phyloP scores from a whole-genome alignment of 2,113 vertebrate genomes.

The Silurus glanis region DNA sequence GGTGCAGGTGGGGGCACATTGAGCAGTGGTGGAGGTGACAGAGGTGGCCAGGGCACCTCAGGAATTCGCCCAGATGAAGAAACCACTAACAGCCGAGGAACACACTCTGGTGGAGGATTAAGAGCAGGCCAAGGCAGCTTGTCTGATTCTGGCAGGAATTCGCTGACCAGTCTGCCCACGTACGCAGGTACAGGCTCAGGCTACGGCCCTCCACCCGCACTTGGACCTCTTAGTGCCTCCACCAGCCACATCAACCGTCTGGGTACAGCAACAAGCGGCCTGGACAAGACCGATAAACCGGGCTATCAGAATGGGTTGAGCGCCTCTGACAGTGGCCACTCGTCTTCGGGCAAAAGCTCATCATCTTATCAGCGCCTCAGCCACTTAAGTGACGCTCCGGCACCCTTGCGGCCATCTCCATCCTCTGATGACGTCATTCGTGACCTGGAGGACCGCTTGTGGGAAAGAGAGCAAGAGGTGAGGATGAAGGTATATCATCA shows the following conservation, averaged over 20 bases:
- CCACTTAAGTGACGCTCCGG: slow-evolving; percentile 76
- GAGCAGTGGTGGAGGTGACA: slow-evolving; percentile 30
- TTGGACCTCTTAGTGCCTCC: slow-evolving; percentile 87
- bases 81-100: slow-evolving; percentile 39
- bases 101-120: slow-evolving; percentile 58
- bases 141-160: slow-evolving; percentile 87
- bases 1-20: slow-evolving; percentile 72
- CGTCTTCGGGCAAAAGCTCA: slow-evolving; percentile 86
- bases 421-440: slow-evolving; percentile 84
- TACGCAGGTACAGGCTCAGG: slow-evolving; percentile 70
- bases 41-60: slow-evolving; percentile 14
- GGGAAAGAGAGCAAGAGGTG: slow-evolving; percentile 88
- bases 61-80: slow-evolving; percentile 52
- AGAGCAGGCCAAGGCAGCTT: slow-evolving; percentile 78
- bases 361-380: slow-evolving; percentile 82
- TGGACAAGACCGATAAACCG: slow-evolving; percentile 59
- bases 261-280: slow-evolving; percentile 75
- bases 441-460: slow-evolving; percentile 84
- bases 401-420: slow-evolving; percentile 79
- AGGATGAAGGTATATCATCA: not conserved
- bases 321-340: slow-evolving; percentile 84
- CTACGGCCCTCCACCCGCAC: slow-evolving; percentile 76
- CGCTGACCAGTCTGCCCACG: slow-evolving; percentile 85
- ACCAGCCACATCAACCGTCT: slow-evolving; percentile 90
- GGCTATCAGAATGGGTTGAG: slow-evolving; percentile 79